Evolutionary conservation across 2,113 vertebrate genomes (phyloP).

Genomic region (Sebastes schlegelii): DNA sequence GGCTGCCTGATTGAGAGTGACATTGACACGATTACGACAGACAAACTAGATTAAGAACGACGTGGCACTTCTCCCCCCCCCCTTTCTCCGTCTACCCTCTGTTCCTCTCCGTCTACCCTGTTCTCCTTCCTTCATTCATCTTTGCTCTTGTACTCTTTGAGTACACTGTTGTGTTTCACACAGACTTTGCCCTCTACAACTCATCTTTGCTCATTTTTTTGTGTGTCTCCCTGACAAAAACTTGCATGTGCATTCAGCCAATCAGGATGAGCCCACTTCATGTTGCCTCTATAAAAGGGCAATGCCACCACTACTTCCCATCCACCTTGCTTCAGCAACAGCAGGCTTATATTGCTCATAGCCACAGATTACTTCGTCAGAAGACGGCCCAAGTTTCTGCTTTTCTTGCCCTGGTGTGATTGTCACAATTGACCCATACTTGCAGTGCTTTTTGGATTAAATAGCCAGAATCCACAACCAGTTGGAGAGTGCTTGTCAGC

Average conservation of each 20-base stretch:
- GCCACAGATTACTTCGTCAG: not conserved
- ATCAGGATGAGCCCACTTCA: not conserved
- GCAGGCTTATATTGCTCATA: not conserved
- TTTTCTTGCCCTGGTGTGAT: not conserved
- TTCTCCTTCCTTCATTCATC: constrained; percentile 62
- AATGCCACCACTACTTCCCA: not conserved
- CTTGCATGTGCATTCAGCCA: not conserved
- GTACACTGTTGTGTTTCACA: constrained; percentile 38
- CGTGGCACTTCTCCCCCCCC: constrained; percentile 75
- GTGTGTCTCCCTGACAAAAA: constrained; percentile 8
- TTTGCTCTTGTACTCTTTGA: constrained; percentile 64
- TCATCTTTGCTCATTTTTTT: constrained; percentile 26
- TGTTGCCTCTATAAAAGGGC: not conserved
- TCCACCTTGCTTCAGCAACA: not conserved
- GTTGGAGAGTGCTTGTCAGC: constrained; percentile 4
- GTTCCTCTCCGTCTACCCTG: constrained; percentile 63
- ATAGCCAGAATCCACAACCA: not conserved
- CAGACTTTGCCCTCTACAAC: constrained; percentile 55
- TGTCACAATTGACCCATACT: constrained; percentile 17
- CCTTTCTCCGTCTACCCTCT: constrained; percentile 72
- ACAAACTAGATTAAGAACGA: constrained; percentile 88
- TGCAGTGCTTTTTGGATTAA: constrained; percentile 3
- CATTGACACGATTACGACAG: constrained; percentile 87
- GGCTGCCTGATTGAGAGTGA: constrained; percentile 87
- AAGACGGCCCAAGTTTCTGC: not conserved